phyloP scores from a whole-genome alignment of 1,140 invertebrate species.

The Eriocheir sinensis region DNA sequence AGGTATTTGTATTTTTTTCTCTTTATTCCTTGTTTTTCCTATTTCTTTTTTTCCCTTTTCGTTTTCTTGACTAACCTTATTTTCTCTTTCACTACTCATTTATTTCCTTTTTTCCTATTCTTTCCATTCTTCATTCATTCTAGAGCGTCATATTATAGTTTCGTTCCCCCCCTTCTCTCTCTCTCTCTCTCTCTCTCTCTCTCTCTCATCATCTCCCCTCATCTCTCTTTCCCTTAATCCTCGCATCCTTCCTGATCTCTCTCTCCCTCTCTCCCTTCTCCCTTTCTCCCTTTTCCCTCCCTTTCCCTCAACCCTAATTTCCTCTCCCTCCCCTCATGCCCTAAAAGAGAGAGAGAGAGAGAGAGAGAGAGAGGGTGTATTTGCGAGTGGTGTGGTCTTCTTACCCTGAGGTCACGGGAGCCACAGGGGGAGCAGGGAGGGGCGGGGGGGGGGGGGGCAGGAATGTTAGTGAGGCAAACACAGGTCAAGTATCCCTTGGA shows the following conservation, averaged over 20 bases:
- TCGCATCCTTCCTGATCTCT: too few relatives aligned
- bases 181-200: not conserved
- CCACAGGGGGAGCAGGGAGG: not conserved
- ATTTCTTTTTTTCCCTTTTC: not conserved
- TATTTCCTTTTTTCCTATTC: not conserved
- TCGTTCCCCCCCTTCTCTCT: not conserved
- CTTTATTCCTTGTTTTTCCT: not conserved
- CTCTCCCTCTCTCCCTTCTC: too few relatives aligned
- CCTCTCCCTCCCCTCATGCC: not conserved
- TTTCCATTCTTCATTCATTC: not conserved
- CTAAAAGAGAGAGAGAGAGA: not conserved
- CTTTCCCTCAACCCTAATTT: not conserved
- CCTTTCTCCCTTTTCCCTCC: too few relatives aligned
- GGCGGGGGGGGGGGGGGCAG: too few relatives aligned
- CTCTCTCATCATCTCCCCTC: not conserved
- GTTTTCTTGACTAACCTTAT: too few relatives aligned
- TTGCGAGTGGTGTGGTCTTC: not conserved
- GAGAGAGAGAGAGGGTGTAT: not conserved
- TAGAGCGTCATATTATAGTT: too few relatives aligned
- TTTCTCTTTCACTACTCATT: too few relatives aligned
- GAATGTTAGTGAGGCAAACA: not conserved
- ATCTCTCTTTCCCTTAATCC: not conserved
- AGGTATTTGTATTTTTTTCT: not conserved
- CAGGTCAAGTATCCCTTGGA: not conserved
- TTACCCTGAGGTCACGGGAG: not conserved